Conservation (phyloP, 2,888 invertebrate genomes). For the Chrysolina americana region DNA sequence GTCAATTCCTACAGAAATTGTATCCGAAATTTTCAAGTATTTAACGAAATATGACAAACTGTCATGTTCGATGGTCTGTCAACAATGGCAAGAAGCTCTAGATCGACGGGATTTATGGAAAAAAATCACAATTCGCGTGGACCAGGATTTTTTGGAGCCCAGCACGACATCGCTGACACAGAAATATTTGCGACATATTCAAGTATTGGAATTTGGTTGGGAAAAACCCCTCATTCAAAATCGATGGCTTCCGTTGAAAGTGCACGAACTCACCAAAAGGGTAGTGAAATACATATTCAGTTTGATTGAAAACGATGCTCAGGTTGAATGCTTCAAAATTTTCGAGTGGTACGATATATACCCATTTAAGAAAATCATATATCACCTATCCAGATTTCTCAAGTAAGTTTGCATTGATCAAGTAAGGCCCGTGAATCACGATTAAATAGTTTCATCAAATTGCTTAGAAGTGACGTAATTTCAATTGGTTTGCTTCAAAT, state of each 20-base stretch:
- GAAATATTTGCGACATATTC: slow-evolving; percentile 69
- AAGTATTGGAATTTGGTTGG: slow-evolving; percentile 70
- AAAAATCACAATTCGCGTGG: slow-evolving; percentile 60
- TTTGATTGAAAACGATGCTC: slow-evolving; percentile 63
- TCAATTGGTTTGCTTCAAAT: too few relatives aligned
- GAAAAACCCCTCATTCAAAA: slow-evolving; percentile 67
- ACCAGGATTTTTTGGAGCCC: slow-evolving; percentile 64
- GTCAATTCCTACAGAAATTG: slow-evolving; percentile 58
- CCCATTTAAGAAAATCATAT: slow-evolving; percentile 66
- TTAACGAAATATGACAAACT: slow-evolving; percentile 62
- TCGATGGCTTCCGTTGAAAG: slow-evolving; percentile 65
- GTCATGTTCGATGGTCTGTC: slow-evolving; percentile 62
- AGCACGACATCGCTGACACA: slow-evolving; percentile 59
- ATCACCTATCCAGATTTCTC: slow-evolving; percentile 63
- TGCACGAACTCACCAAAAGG: slow-evolving; percentile 67
- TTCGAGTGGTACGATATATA: slow-evolving; percentile 71
- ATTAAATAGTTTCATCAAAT: too few relatives aligned
- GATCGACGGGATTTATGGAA: slow-evolving; percentile 62
- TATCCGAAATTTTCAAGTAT: slow-evolving; percentile 61
- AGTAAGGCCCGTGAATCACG: too few relatives aligned
- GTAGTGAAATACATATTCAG: slow-evolving; percentile 62
- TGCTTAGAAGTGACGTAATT: too few relatives aligned
- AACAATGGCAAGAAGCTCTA: slow-evolving; percentile 60
- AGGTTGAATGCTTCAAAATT: slow-evolving; percentile 67
- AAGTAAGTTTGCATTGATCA: slow-evolving; percentile 54